Evolutionary conservation across 2,888 invertebrate genomes (phyloP).

Genomic region (Erebia aethiops): DNA sequence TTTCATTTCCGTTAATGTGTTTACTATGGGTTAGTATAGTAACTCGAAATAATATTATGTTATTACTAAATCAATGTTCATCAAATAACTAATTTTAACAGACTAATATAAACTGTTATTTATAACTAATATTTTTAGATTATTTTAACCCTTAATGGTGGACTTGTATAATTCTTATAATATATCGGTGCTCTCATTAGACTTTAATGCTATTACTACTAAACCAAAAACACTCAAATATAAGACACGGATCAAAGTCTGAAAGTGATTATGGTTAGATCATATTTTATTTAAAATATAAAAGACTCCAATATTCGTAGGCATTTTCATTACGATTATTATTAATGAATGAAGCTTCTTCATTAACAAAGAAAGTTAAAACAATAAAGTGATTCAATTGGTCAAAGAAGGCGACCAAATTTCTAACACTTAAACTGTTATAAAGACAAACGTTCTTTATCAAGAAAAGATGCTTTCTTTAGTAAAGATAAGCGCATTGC

Average conservation of each 20-base stretch:
- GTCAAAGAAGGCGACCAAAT: constrained; percentile 29
- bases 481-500: constrained; percentile 39
- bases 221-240: too few species aligned
- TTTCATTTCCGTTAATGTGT: constrained; percentile 24
- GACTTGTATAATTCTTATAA: too few species aligned
- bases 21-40: constrained; percentile 1
- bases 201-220: too few species aligned
- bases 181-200: too few species aligned
- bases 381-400: neutral
- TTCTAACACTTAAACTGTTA: constrained; percentile 37
- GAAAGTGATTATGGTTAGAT: too few species aligned
- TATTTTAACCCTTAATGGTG: too few species aligned
- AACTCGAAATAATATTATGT: neutral
- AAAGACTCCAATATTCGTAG: too few species aligned
- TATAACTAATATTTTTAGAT: too few species aligned
- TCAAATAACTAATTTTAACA: neutral
- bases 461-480: constrained; percentile 27
- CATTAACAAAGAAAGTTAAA: neutral
- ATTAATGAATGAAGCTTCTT: too few species aligned
- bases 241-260: too few species aligned
- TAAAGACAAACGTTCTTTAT: constrained; percentile 36
- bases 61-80: neutral
- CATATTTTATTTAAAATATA: too few species aligned
- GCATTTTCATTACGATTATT: too few species aligned
- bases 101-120: neutral